Evolutionary conservation across 2,888 invertebrate species (phyloP), one percentile per base, ranked within the genome.

Genomic region (Nemurella pictetii): DNA sequence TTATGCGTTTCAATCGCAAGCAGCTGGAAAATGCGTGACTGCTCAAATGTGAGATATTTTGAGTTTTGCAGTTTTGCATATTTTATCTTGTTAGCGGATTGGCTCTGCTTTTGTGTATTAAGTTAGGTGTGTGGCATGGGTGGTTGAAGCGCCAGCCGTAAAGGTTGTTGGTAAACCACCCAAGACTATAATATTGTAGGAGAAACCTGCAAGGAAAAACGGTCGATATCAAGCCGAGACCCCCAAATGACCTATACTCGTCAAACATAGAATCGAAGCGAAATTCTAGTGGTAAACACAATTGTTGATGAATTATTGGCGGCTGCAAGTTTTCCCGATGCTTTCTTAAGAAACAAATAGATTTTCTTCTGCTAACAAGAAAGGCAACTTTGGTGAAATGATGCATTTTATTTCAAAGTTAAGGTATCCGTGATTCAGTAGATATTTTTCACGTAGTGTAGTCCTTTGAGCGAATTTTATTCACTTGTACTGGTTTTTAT

Each of bases 251-350:
- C 78, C 78, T 78, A 30, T 20, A 30, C 30, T 30, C 30, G 78
- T 78, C 78, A 78, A 28, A 78, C n/a, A 12, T 20, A 25, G 30
- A 30, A 30, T 78, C 30, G 77, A 77, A 77, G 74, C 4, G 3
- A 4, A 74, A 77, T 77, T 77, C 12, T 27, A 77, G 55, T 55
- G 2, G 78, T 28, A 78, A 27, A 78, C 78, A 78, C 25, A 78
- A 78, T 29, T 78, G 78, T 30, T 78, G 78, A 78, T 27, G 28
- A 77, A 26, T 78, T 28, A 78, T 12, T 30, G 78, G 78, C 9
- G 78, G 55, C 20, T 20, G 2, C 20, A 55, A 7, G 15, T 3
- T 55, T 55, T 55, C 55, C 9, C 20, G 32, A 12, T 55, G 20
- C 55, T 55, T 55, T 55, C 32, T 32, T 9, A 20, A n/a, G n/a